Base-by-base conservation (phyloP, 2,113 vertebrate species). In the Halcyon senegalensis region DNA sequence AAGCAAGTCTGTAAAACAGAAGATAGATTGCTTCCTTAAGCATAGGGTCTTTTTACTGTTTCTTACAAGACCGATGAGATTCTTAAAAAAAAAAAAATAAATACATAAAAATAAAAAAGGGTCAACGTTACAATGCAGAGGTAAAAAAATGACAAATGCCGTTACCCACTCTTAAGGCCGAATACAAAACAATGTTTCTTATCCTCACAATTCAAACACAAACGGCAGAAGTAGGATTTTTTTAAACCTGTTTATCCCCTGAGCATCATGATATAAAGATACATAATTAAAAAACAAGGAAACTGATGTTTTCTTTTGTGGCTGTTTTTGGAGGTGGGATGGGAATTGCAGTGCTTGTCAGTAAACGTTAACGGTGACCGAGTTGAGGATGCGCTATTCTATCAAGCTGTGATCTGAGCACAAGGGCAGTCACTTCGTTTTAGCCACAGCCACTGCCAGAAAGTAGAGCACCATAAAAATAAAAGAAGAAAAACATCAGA, bases 1-100 rank as follows among this genome's bases (percentile, higher is more conserved):
- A 82, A 94, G 76, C 88, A 31, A 63, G 59, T 81, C 96, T 88
- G 48, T 97, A 93, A 91, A 87, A 94, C 78, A 79, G 95, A 95
- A 93, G 92, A 39, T 88, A 82, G 89, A 21, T 75, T 84, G 88
- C 89, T 75, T 95, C 95, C 93, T 94, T 87, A 84, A 73, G 63
- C 39, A n/a, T 84, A 90, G 84, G 91, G 89, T 67, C 91, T 96
- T 97, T 97, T 96, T 97, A 95, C 82, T 85, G 82, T 93, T 96
- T 96, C 96, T 97, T 97, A 97, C 82, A 96, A 94, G 94, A 96
- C 94, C 80, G 1, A 66, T 87, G 79, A 91, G 92, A 86, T 91
- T 93, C 97, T 95, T 98, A 92, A 94, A 94, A 89, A 87, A 96
- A 78, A 58, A 43, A 16, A 48, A 48, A 48, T 50, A 37, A 96